Percentiles rank a stretch among this genome's conserved stretches.
phyloP scores from a whole-genome alignment of 2,888 invertebrate species.

The Caenorhabditis wallacei region DNA sequence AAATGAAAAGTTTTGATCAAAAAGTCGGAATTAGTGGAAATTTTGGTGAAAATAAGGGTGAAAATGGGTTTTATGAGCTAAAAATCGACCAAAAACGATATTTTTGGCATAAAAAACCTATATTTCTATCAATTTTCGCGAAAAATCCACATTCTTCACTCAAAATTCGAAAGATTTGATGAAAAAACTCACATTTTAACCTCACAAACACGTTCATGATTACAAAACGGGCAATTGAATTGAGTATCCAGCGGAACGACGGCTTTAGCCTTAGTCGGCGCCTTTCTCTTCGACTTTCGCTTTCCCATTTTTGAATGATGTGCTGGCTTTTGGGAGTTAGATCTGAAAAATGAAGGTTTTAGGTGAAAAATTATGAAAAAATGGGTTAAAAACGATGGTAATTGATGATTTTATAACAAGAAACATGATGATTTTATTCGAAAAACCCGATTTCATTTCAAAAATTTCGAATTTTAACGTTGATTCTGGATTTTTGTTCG shows the following conservation, averaged over 20 bases:
- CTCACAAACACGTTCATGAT: conserved; percentile 99
- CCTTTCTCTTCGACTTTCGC: conserved; percentile 96
- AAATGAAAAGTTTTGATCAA: conserved; percentile 37
- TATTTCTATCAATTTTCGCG: too few species aligned
- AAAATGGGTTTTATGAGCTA: neutral
- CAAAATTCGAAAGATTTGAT: too few species aligned
- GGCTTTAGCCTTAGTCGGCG: conserved; percentile 93
- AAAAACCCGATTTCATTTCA: neutral
- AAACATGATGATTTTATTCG: neutral
- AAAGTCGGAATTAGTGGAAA: too few species aligned
- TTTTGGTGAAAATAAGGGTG: too few species aligned
- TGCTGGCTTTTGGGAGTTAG: too few species aligned
- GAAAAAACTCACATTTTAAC: conserved; percentile 92
- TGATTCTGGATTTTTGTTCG: neutral
- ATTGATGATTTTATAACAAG: neutral
- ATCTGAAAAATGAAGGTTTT: conserved; percentile 16
- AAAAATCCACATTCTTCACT: too few species aligned
- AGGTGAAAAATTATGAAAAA: neutral
- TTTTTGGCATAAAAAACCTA: neutral
- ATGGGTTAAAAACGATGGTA: neutral
- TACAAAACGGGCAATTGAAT: conserved; percentile 99
- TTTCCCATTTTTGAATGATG: conserved; percentile 89
- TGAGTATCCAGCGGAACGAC: conserved; percentile 95
- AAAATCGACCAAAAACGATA: neutral
- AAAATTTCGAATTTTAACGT: too few species aligned